Base-by-base conservation (phyloP, 2,797 vertebrate genomes). In the Chaetodon trifasciatus region DNA sequence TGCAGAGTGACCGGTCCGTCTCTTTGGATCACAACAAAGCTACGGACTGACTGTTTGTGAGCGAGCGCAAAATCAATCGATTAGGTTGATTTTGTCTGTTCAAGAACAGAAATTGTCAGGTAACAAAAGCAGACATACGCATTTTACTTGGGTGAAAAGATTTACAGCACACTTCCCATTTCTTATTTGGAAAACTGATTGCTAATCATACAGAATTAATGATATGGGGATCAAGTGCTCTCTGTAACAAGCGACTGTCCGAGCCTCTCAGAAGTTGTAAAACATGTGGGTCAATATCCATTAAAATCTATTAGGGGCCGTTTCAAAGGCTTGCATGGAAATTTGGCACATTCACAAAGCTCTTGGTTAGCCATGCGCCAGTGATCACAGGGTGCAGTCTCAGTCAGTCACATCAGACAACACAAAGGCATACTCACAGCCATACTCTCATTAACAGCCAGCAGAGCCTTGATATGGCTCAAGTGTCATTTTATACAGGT, bases 391-490 rank as follows among this genome's bases (percentile, higher is more conserved):
- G 82, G 81, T 23, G 40, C 77, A 49, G 44, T 37, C 52, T 52
- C 56, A 74, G 61, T 44, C 68, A 61, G 78, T 80, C 85, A 74
- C 81, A 83, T 81, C 87, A 86, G 52, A 86, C 78, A 83, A 75
- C 63, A 89, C 86, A 89, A 85, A 85, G 84, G 63, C 78, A 71
- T 16, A 57, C 58, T 85, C 73, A 70, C 79, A 74, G 84, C 66
- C 63, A 44, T 72, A 67, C 57, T 64, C 84, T 92, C 81, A 91
- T 92, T 92, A 91, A 81, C 84, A 82, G 56, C 86, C 86, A 78
- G 82, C 81, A 58, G 83, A 76, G 83, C 64, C 57, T 81, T 88
- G 82, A 89, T 88, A 81, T 78, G 57, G 56, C 84, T 76, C 69
- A 72, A 86, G 82, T 88, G 78, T 87, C 79, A 78, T 81, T 89